These are phyloP conservation scores for Leptinotarsa defecta DNA, from an alignment of 1,140 invertebrate species.

Conservation along the genomic window DNA sequence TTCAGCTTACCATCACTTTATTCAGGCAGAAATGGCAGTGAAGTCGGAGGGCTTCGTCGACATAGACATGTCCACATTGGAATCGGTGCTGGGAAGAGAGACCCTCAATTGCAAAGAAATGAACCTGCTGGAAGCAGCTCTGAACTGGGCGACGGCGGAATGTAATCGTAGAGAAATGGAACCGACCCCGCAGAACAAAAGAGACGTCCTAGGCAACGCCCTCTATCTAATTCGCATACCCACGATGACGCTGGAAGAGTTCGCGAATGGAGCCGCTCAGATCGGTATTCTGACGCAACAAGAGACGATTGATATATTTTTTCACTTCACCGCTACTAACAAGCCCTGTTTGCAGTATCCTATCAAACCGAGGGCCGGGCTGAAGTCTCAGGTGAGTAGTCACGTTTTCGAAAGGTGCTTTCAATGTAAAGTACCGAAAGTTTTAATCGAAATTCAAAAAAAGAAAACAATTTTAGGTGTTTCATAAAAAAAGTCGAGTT, in stretches of 20 bases:
- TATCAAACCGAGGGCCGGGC: slow-evolving; percentile 77
- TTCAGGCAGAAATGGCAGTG: slow-evolving; percentile 89
- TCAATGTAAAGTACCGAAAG: too few relatives aligned
- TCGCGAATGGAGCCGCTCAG: slow-evolving; percentile 88
- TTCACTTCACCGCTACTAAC: slow-evolving; percentile 81
- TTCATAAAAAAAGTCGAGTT: too few relatives aligned
- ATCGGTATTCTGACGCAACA: slow-evolving; percentile 84
- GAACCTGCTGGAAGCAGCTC: slow-evolving; percentile 85
- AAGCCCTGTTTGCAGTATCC: slow-evolving; percentile 85
- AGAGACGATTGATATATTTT: slow-evolving; percentile 91
- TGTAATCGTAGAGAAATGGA: slow-evolving; percentile 80
- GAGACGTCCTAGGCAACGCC: slow-evolving; percentile 69
- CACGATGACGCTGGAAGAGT: slow-evolving; percentile 88
- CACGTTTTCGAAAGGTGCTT: too few relatives aligned
- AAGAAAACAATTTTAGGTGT: too few relatives aligned
- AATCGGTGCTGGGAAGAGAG: slow-evolving; percentile 84
- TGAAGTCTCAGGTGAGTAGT: slow-evolving; percentile 79
- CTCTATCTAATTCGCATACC: slow-evolving; percentile 87
- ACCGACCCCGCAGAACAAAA: slow-evolving; percentile 71
- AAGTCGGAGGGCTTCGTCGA: slow-evolving; percentile 92
- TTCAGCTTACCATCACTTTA: slow-evolving; percentile 39
- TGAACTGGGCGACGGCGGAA: slow-evolving; percentile 87
- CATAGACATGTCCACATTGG: slow-evolving; percentile 86
- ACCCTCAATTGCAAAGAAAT: slow-evolving; percentile 91
- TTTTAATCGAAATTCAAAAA: too few relatives aligned